Percentiles rank a stretch among this genome's conserved stretches.
These are phyloP conservation scores for Dendroctonus ponderosae DNA, from an alignment of 1,140 invertebrate genomes.

Conservation along the genomic window DNA sequence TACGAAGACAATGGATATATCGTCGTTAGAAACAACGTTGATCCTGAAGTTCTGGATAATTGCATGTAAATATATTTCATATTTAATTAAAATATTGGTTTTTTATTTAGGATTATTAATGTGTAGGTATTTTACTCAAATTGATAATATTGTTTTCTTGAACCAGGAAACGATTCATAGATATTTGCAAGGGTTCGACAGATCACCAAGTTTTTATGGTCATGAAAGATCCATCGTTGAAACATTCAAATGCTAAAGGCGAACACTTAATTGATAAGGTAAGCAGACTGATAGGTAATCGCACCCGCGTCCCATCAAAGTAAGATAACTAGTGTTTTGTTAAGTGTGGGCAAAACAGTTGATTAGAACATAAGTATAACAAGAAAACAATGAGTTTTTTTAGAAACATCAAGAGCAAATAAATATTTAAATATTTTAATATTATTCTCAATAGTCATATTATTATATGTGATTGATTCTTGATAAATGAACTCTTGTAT, in stretches of 20 bases:
- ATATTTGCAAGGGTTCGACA: conserved; percentile 62
- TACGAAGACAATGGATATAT: conserved; percentile 82
- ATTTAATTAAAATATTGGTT: background rate
- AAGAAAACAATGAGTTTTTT: too few relatives aligned
- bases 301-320: background rate
- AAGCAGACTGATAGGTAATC: conserved; percentile 19
- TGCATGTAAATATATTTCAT: conserved; percentile 54
- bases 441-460: too few relatives aligned
- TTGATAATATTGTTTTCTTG: conserved; percentile 11
- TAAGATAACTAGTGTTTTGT: too few relatives aligned
- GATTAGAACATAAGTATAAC: too few relatives aligned
- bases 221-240: conserved; percentile 73
- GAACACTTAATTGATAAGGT: conserved; percentile 74
- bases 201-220: conserved; percentile 59
- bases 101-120: background rate
- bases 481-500: too few relatives aligned
- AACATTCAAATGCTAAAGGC: conserved; percentile 60
- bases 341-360: too few relatives aligned
- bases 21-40: conserved; percentile 65
- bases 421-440: too few relatives aligned
- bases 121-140: conserved; percentile 1
- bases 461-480: too few relatives aligned
- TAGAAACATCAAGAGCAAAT: too few relatives aligned
- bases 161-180: conserved; percentile 62
- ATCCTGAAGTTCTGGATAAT: conserved; percentile 59